Evolutionary conservation across 2,888 invertebrate species (phyloP).

Genomic region (Gari tellinella): DNA sequence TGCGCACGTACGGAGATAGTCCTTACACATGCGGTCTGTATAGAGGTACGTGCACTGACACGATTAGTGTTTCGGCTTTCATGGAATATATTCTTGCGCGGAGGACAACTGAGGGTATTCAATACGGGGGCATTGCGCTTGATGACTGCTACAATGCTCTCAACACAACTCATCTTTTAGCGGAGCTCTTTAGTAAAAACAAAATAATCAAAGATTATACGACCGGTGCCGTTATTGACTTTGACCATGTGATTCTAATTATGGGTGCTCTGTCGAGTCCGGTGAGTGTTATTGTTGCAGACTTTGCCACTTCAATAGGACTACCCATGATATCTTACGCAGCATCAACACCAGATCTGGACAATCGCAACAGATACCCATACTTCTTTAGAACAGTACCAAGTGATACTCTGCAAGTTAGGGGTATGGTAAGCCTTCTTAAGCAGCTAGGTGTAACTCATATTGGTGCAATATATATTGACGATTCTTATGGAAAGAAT

Average conservation of each 20-base stretch:
- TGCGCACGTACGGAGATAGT: constrained; percentile 52
- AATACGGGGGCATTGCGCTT: constrained; percentile 66
- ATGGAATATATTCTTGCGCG: constrained; percentile 50
- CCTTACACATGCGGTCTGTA: constrained; percentile 57
- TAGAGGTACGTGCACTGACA: constrained; percentile 55
- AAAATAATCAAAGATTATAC: constrained; percentile 42
- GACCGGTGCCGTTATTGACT: constrained; percentile 45
- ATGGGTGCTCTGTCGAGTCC: constrained; percentile 85
- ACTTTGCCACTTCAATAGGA: constrained; percentile 58
- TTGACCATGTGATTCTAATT: constrained; percentile 82
- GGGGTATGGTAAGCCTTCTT: constrained; percentile 66
- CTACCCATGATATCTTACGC: constrained; percentile 71
- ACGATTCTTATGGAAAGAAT: constrained; percentile 72
- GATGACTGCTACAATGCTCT: constrained; percentile 73
- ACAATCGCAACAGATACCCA: constrained; percentile 66
- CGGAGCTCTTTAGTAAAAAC: constrained; percentile 58
- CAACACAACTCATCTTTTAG: constrained; percentile 55
- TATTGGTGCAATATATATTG: constrained; percentile 68
- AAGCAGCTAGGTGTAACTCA: constrained; percentile 61
- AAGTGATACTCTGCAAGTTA: constrained; percentile 68
- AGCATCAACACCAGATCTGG: constrained; percentile 68
- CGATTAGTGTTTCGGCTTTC: constrained; percentile 67
- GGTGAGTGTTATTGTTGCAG: constrained; percentile 64
- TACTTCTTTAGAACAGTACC: constrained; percentile 74
- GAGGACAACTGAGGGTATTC: constrained; percentile 25